Evolutionary conservation across 2,888 invertebrate species (phyloP), one percentile per base, ranked within the genome.

Genomic region (Ramazzottius varieornatus): DNA sequence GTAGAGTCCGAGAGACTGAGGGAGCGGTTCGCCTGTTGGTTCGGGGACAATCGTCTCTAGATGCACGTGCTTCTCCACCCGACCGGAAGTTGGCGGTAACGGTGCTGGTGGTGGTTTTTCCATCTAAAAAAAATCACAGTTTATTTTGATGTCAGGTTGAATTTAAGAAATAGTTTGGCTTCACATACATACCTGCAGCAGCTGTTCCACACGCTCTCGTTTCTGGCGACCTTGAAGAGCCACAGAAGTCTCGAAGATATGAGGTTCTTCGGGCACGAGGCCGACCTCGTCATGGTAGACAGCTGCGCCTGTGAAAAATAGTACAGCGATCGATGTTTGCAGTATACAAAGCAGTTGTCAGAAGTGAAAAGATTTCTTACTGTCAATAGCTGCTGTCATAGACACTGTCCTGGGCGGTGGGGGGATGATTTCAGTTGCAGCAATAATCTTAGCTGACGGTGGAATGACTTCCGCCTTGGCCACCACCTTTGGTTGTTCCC

Each of bases 21-120:
- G 54, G n/a, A 54, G 54, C 8, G 13, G 54, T 29, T 54, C n/a
- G 20, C 54, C 54, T 4, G 54, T 54, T 29, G 54, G 54, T 54
- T 54, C 54, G n/a, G 54, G 54, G 4, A 54, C 29, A 8, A 54
- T 13, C 20, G 13, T 54, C 29, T 54, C 54, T 24, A 54, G 29
- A 54, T 54, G 20, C 8, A 54, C 54, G 54, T 54, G 54, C 29
- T 54, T 54, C 54, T 54, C 54, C 16, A 54, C 54, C n/a, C 54
- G 54, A 54, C 54, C 54, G 13, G 54, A 54, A 54, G 54, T 54
- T 8, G 54, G 54, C 54, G 54, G 54, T 29, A 54, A 24, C 29
- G 20, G 20, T 8, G 29, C 29, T 4, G 54, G 54, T 54, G 54
- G 54, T 8, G 54, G 54, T 8, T 4, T 4, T 54, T 54, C 4